These are phyloP conservation scores for Eolophus roseicapilla DNA, from an alignment of 2,113 vertebrate genomes.

Conservation along the genomic window DNA sequence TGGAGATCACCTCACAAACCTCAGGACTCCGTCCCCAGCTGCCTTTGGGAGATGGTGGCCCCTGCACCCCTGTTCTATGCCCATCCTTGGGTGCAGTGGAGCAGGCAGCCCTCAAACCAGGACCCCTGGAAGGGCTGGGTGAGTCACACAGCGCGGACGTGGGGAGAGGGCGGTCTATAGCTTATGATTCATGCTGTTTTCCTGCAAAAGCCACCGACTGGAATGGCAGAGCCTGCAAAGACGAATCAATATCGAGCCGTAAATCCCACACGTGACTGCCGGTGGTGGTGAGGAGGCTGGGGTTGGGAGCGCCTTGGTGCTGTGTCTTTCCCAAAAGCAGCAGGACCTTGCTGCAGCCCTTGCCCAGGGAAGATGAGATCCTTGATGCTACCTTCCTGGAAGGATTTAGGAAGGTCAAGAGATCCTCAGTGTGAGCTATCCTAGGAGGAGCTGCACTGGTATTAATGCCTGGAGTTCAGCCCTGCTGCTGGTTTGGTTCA, in stretches of 20 bases:
- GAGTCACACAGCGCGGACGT: background rate
- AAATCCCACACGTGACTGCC: background rate
- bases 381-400: background rate
- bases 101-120: accelerated
- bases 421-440: background rate
- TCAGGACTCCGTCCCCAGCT: background rate
- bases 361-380: background rate
- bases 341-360: background rate
- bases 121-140: conserved; percentile 22
- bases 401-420: background rate
- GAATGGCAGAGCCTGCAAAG: conserved; percentile 41
- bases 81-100: background rate
- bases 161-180: background rate
- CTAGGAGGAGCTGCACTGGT: background rate
- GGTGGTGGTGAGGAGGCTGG: accelerated
- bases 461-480: background rate
- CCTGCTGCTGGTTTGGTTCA: background rate
- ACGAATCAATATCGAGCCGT: background rate
- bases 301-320: accelerated
- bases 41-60: background rate
- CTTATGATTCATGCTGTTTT: conserved; percentile 67
- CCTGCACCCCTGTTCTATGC: background rate
- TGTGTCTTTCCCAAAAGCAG: background rate
- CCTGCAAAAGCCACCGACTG: conserved; percentile 2
- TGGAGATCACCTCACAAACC: background rate